Evolutionary conservation across 2,113 vertebrate species (phyloP), one percentile per base, ranked within the genome.

Genomic region (Hippocampus comes): DNA sequence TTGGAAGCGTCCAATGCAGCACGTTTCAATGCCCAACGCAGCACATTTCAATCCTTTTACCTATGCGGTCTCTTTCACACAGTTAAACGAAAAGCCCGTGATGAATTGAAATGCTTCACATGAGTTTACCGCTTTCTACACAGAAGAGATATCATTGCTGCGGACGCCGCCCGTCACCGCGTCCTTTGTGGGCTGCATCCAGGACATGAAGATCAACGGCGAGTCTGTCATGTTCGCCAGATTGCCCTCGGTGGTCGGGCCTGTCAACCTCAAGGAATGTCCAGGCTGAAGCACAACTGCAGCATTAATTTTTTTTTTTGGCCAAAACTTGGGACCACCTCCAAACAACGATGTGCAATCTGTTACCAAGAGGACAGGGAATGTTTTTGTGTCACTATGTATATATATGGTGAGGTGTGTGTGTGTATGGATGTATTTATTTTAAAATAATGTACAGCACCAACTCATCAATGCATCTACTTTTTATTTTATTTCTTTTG

Each of bases 111-210:
- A 49, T 41, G 34, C 34, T 38, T 38, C 20, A 14, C 41, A 67
- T 1, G 20, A 2, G 25, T 65, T 17, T 51, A 42, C 8, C 17
- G 11, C 3, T 1, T 9, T 66, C 41, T 69, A 27, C 77, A 15
- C 76, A 69, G 70, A 77, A 78, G 86, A 85, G 55, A 78, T 57
- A 18, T 34, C 63, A 46, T 53, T 21, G 68, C 67, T 69, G 10
- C 72, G 74, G 56, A 78, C 38, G 38, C 86, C 94, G 48, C 94
- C 95, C 0, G 86, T 94, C 63, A 89, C 86, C 23, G 88, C 90
- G 0, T 89, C 94, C 12, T 96, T 93, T 69, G 78, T 89, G 60
- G 97, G 97, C 82, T 98, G 96, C 84, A 90, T 99, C 78, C 90
- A 86, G 86, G 92, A 93, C 76, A 80, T 97, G 83, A 86, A 57